Percentiles rank a stretch among this genome's conserved stretches.
Conservation (phyloP, 2,888 invertebrate genomes). For the Nebria brevicollis region DNA sequence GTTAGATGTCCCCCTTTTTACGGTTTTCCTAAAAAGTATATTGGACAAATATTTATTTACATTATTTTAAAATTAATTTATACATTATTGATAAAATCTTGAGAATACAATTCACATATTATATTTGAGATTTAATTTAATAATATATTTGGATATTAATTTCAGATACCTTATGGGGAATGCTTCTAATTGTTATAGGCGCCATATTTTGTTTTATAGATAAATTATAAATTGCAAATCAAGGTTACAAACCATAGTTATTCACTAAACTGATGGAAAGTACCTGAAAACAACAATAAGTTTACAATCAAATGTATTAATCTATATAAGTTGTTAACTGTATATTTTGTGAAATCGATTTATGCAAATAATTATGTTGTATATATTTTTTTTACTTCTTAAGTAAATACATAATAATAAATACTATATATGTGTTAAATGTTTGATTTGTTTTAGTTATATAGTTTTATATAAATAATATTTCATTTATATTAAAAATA, state of each 20-base stretch:
- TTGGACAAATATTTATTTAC: too few species aligned
- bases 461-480: too few species aligned
- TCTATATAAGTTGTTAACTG: too few species aligned
- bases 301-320: background rate
- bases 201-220: conserved; percentile 73
- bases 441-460: background rate
- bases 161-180: conserved; percentile 63
- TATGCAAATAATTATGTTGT: background rate
- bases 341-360: background rate
- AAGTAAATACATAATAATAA: background rate
- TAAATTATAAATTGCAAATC: conserved; percentile 51
- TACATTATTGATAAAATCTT: too few species aligned
- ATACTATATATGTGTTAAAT: background rate
- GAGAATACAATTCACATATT: too few species aligned
- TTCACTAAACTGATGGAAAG: background rate
- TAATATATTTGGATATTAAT: background rate
- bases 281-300: background rate
- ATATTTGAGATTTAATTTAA: too few species aligned
- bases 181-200: conserved; percentile 68
- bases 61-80: too few species aligned
- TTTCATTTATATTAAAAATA: too few species aligned
- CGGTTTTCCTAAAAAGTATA: too few species aligned
- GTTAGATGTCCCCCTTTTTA: too few species aligned
- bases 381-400: background rate
- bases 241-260: background rate